Evolutionary conservation across 1,140 invertebrate genomes (phyloP), one percentile per base, ranked within the genome.

Genomic region (Spodoptera frugiperda): DNA sequence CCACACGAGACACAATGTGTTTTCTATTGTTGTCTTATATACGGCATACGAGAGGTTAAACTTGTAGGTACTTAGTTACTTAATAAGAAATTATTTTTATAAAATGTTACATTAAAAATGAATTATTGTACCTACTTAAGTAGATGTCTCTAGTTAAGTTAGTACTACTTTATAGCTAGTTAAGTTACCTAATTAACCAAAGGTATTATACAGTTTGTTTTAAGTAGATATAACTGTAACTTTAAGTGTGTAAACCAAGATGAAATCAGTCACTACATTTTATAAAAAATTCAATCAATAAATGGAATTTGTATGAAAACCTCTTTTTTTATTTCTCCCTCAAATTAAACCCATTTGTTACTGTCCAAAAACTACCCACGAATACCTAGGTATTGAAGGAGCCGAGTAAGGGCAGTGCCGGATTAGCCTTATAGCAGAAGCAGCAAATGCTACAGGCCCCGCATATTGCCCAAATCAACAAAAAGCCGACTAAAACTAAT

Each of bases 151-250:
- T 51, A 55, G n/a, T 30, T 71, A 55, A 19, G 10, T 70, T 53
- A 55, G 17, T 55, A 30, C 12, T 55, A 57, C 44, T 57, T 25
- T 19, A 73, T 61, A 48, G 54, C 25, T 68, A 51, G 78, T 79
- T 75, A 61, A 76, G 78, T 79, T 79, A 79, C 78, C 78, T 76
- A 76, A 65, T 79, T 73, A 73, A 73, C 71, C 71, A 73, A 73
- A 73, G 71, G 71, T 73, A 73, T 73, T 73, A 30, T 73, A 73
- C 71, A 30, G 44, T 73, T 59, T 25, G 61, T 73, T 72, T 3
- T 72, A 72, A 72, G 68, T 72, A 72, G 17, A 33, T 49, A 59
- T 46, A 61, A 61, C 63, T 48, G 15, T 54, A 54, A 9, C 33
- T 39, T 21, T 57, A 15, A 51, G 21, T 57, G 19, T 63, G 59